Base-by-base conservation (phyloP, 2,797 vertebrate genomes). In the Merluccius polli region DNA sequence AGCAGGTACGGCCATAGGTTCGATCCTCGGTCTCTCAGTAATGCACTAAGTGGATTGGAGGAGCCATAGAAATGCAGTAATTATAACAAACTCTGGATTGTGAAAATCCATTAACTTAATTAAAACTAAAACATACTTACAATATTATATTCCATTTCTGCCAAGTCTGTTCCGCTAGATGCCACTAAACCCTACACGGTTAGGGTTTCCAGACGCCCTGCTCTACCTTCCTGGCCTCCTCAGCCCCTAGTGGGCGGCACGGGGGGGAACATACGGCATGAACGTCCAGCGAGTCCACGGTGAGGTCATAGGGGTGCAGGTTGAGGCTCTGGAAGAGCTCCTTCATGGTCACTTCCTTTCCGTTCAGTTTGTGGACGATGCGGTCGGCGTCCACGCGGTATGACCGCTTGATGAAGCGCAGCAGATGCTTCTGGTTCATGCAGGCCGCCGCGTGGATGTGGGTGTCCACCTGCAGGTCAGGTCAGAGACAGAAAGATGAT, bases 401-500 rank as follows among this genome's bases (percentile, higher is more conserved):
- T 0, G 97, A 96, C 82, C 85, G 96, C 93, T 99, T 98, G 91
- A 99, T 99, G 81, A 99, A 99, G 83, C 95, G 96, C 84, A 99
- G 94, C 36, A 99, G 93, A 76, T 99, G 98, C 84, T 98, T 99
- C 94, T 99, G 98, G 93, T 98, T 99, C 98, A 99, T 99, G 92
- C 98, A 99, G 87, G 98, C 97, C 1, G 98, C 98, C 44, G 98
- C 98, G 1, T 99, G 98, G 91, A 99, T 99, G 85, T 99, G 98
- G 0, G 97, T 99, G 88, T 99, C 98, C 72, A 99, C 97, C 98
- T 99, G 85, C 65, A 74, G 13, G 29, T 33, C 59, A 5, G 29
- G 35, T 7, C n/a, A 36, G 52, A 76, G 38, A 27, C 11, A 74
- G 21, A 72, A 5, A 15, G 71, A 35, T 1, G 21, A 32, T 12